phyloP scores from a whole-genome alignment of 2,797 vertebrate genomes.

The Eulemur mongoz region DNA sequence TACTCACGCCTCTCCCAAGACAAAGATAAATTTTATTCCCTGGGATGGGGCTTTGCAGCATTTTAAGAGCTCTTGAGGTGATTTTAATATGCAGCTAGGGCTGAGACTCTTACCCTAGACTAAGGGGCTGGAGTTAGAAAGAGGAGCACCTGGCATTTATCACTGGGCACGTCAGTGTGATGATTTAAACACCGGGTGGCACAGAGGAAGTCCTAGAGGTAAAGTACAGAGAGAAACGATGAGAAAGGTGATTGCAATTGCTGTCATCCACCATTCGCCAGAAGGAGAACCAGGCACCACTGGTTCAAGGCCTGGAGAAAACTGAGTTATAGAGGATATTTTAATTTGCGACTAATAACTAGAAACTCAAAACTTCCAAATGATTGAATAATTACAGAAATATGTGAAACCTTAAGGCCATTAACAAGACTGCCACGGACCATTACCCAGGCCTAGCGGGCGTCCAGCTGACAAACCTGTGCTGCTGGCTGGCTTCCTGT shows the following conservation, averaged over 20 bases:
- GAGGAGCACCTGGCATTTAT: neutral
- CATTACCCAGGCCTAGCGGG: slow-evolving; percentile 52
- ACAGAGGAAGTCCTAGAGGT: slow-evolving; percentile 17
- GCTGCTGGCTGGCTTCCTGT: neutral
- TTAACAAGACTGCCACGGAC: slow-evolving; percentile 45
- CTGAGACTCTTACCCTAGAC: neutral
- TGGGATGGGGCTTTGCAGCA: neutral
- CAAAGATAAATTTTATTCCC: neutral
- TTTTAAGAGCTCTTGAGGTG: neutral
- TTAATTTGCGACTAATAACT: slow-evolving; percentile 63
- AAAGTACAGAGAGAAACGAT: neutral
- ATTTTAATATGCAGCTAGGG: neutral
- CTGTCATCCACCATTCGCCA: neutral
- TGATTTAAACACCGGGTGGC: neutral
- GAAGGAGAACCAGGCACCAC: neutral
- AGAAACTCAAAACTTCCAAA: slow-evolving; percentile 72
- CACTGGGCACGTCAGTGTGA: neutral
- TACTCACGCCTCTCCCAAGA: neutral
- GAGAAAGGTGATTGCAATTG: neutral
- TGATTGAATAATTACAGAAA: slow-evolving; percentile 64
- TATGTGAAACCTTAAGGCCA: slow-evolving; percentile 23
- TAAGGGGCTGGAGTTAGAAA: neutral
- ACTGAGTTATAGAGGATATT: slow-evolving; percentile 65
- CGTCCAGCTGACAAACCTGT: neutral
- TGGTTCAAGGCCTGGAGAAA: slow-evolving; percentile 45